Base-by-base conservation (phyloP, 2,888 invertebrate species). In the Ferdinandea cuprea region DNA sequence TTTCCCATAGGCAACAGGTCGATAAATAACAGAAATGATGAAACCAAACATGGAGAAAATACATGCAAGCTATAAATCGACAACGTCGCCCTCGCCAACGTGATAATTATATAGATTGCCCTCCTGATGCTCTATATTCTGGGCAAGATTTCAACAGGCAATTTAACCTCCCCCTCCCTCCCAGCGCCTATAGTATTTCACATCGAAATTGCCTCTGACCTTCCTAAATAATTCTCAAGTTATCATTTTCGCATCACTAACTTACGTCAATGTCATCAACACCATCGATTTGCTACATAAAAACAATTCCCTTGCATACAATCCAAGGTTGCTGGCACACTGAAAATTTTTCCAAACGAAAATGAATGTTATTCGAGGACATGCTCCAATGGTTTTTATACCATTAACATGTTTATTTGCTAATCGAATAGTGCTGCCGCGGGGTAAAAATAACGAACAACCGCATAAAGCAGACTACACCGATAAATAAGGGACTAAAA, bases 281-380 rank as follows among this genome's bases (percentile, higher is more conserved):
- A 44, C 9, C 56, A 50, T 65, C 17, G 48, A 40, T 46, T 69
- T 59, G 61, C 30, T 40, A 35, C 44, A 17, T 8, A n/a, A 32
- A 35, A 52, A 66, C 35, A 28, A 52, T 17, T 54, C 25, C 32
- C 68, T 54, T 59, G 71, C 71, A 72, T 44, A 32, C 68, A 63
- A 54, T 61, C 61, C 83, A 83, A 83, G 83, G 83, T 83, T 83
- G 72, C 63, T 72, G 78, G 19, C 35, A 68, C 56, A 83, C 68
- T 71, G 50, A 78, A 68, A 54, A 63, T 50, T 56, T 48, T 61
- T 42, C 40, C 71, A 76, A 71, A 81, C 37, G 52, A 76, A 69
- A 71, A 65, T 69, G 80, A 71, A 65, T 52, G 52, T 76, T 71
- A 9, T 56, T 40, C 46, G 63, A 73, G 79, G 73, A 73, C 68